A percentile compares a stretch with the other conserved stretches of the same genome.
Evolutionary conservation across 2,797 vertebrate genomes (phyloP).

Genomic region (Hydrocynus forskahlii): DNA sequence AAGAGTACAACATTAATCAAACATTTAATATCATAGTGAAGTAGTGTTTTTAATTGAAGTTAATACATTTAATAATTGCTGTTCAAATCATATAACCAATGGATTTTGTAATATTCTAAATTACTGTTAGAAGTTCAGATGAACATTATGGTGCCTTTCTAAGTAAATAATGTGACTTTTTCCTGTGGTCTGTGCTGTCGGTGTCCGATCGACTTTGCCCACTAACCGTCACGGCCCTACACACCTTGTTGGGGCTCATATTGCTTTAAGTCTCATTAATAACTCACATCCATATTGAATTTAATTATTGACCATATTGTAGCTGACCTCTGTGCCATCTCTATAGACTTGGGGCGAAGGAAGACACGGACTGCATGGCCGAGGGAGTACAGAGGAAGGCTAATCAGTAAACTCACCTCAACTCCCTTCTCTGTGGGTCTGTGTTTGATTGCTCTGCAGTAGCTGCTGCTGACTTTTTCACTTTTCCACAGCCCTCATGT

Average conservation of each 20-base stretch:
- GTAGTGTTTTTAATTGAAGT: too few relatives aligned
- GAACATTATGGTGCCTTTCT: too few relatives aligned
- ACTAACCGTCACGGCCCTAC: not conserved
- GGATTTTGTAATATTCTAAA: too few relatives aligned
- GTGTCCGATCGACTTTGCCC: not conserved
- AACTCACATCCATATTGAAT: slow-evolving; percentile 9
- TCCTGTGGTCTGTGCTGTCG: too few relatives aligned
- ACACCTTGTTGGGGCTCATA: not conserved
- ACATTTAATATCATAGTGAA: too few relatives aligned
- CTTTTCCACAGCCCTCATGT: slow-evolving; percentile 48
- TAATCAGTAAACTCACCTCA: slow-evolving; percentile 34
- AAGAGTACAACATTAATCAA: too few relatives aligned
- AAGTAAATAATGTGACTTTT: too few relatives aligned
- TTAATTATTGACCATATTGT: slow-evolving; percentile 41
- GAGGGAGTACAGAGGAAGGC: slow-evolving; percentile 19
- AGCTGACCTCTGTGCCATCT: slow-evolving; percentile 13
- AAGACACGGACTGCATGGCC: not conserved
- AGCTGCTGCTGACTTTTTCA: slow-evolving; percentile 36
- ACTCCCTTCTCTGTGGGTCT: slow-evolving; percentile 18
- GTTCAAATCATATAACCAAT: too few relatives aligned
- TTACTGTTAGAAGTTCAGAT: too few relatives aligned
- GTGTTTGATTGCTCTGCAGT: slow-evolving; percentile 51
- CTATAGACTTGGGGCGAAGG: not conserved
- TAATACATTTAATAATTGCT: too few relatives aligned
- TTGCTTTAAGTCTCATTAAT: slow-evolving; percentile 7